phyloP scores from a whole-genome alignment of 2,113 vertebrate genomes.

The Dicerorhinus sumatrensis region DNA sequence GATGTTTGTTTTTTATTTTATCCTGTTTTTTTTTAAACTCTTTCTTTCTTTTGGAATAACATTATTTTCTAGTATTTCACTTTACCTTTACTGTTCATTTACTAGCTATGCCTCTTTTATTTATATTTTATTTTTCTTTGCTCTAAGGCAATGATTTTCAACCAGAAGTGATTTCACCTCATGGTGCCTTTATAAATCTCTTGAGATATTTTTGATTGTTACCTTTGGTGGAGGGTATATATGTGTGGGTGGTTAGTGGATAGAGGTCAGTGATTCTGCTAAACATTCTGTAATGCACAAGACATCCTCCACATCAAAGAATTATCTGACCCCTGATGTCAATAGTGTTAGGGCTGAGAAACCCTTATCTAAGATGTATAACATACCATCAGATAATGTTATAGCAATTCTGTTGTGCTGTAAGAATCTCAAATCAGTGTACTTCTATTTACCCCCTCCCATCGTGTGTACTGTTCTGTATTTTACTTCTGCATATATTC shows the following conservation, averaged over 20 bases:
- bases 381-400: not conserved
- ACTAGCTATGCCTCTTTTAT: not conserved
- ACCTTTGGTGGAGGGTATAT: not conserved
- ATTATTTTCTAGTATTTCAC: not conserved
- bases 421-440: not conserved
- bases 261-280: not conserved
- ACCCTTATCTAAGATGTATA: not conserved
- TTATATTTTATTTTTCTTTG: not conserved
- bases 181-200: not conserved
- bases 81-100: not conserved
- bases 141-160: not conserved
- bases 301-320: not conserved
- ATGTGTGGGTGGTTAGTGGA: not conserved
- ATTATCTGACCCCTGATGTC: too few relatives aligned
- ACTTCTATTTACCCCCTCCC: not conserved
- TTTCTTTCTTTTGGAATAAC: not conserved
- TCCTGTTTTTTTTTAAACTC: not conserved
- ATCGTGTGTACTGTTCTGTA: not conserved
- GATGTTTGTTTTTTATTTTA: not conserved
- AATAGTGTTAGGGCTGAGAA: not conserved
- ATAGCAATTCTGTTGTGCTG: not conserved
- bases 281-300: too few relatives aligned
- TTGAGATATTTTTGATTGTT: not conserved
- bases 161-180: too few relatives aligned
- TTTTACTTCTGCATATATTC: not conserved